These are phyloP conservation scores for Columba livia DNA, from an alignment of 2,113 vertebrate genomes.

Conservation along the genomic window DNA sequence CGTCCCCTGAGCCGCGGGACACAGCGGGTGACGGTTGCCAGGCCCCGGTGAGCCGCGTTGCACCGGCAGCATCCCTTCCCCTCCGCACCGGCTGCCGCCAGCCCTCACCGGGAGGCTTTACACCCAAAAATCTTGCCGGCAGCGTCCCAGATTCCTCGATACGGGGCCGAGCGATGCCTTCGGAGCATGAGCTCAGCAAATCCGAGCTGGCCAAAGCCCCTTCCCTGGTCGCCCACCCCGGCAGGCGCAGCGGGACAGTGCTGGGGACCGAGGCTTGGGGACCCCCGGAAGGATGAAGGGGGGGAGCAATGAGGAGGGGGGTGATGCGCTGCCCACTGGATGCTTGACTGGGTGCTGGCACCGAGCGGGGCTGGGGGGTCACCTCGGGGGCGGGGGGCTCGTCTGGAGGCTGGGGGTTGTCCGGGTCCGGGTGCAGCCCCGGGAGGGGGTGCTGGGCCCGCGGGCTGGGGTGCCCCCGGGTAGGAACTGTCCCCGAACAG, in stretches of 20 bases:
- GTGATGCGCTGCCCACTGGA: not conserved
- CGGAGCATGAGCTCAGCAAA: slow-evolving; percentile 46
- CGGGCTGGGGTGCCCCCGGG: not conserved
- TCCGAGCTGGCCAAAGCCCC: not conserved
- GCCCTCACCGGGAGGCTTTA: not conserved
- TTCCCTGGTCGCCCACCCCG: not conserved
- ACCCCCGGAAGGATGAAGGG: not conserved
- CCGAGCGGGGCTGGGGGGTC: not conserved
- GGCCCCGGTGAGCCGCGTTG: not conserved
- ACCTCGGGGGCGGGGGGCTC: not conserved
- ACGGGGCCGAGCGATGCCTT: not conserved
- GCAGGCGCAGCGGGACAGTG: not conserved
- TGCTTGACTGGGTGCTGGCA: not conserved
- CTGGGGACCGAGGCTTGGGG: not conserved
- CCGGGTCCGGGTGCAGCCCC: not conserved
- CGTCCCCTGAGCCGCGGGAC: not conserved
- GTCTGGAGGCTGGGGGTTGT: no score
- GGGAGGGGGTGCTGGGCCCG: not conserved
- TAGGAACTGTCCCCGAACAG: not conserved
- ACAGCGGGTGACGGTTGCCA: not conserved
- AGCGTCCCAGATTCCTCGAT: not conserved
- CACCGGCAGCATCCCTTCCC: not conserved
- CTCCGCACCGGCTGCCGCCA: not conserved
- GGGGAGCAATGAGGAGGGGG: not conserved
- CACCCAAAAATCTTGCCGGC: not conserved